Percentiles rank a stretch among this genome's conserved stretches.
phyloP scores from a whole-genome alignment of 2,113 vertebrate species.

The Sclerurus mexicanus region DNA sequence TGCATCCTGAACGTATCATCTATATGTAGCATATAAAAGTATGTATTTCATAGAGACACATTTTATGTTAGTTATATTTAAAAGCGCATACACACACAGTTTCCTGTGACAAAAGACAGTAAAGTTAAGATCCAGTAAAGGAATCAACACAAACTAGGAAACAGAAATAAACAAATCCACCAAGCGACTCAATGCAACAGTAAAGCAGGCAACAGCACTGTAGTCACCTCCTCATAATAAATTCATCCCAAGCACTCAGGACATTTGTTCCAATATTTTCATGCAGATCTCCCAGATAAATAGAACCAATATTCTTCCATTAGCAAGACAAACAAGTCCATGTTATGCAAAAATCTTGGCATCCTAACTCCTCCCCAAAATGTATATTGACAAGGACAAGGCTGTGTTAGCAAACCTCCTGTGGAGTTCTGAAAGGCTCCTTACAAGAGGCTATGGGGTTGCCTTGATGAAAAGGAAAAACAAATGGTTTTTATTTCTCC shows the following conservation, averaged over 20 bases:
- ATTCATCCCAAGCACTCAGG: neutral
- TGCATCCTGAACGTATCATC: neutral
- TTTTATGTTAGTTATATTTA: neutral
- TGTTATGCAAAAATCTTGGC: neutral
- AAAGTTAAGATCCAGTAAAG: neutral
- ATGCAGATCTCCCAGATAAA: neutral
- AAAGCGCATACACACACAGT: rapidly evolving
- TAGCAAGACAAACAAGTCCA: neutral
- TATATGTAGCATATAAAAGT: neutral
- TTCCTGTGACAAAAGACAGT: neutral
- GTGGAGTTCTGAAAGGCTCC: neutral
- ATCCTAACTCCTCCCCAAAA: neutral
- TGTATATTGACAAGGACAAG: neutral
- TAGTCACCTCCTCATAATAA: neutral
- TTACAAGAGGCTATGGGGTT: neutral
- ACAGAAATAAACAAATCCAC: neutral
- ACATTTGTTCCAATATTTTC: neutral
- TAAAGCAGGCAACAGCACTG: neutral
- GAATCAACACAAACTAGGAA: neutral
- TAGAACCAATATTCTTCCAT: neutral
- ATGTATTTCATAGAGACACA: neutral
- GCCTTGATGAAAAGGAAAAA: neutral
- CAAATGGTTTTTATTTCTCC: neutral
- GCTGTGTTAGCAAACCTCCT: neutral
- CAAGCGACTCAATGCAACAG: neutral